Evolutionary conservation across 2,888 invertebrate genomes (phyloP).

Genomic region (Apantesis nais): DNA sequence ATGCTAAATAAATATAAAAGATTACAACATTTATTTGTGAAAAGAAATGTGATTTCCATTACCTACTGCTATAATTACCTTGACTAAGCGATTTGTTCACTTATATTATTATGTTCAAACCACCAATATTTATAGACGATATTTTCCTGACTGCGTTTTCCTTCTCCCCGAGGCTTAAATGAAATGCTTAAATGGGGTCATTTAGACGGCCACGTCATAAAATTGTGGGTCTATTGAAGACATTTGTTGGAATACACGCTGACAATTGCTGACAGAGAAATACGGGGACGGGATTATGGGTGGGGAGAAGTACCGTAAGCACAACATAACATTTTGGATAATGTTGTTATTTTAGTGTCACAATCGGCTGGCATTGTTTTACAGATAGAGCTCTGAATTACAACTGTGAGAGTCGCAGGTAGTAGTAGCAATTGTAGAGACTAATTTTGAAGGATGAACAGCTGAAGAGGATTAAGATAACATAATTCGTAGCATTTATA

Average conservation of each 20-base stretch:
- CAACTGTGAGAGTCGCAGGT: neutral
- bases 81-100: neutral
- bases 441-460: neutral
- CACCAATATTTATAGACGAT: slow-evolving; percentile 10
- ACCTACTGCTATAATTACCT: neutral
- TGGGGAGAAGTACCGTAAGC: slow-evolving; percentile 24
- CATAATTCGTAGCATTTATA: too few relatives aligned
- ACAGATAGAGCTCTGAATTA: neutral
- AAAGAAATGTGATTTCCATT: neutral
- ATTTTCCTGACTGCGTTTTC: slow-evolving; percentile 15
- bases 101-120: neutral
- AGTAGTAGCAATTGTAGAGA: neutral
- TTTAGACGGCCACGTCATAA: slow-evolving; percentile 49
- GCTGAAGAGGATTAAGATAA: neutral
- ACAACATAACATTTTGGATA: slow-evolving; percentile 21
- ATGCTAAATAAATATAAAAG: too few relatives aligned
- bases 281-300: slow-evolving; percentile 45
- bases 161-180: slow-evolving; percentile 29
- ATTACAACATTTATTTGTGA: too few relatives aligned
- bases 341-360: slow-evolving; percentile 17
- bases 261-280: slow-evolving; percentile 58
- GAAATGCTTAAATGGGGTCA: slow-evolving; percentile 44
- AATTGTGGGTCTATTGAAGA: slow-evolving; percentile 38
- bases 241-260: slow-evolving; percentile 48
- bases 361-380: neutral